phyloP scores from a whole-genome alignment of 2,113 vertebrate genomes.

The Phoenicopterus ruber region DNA sequence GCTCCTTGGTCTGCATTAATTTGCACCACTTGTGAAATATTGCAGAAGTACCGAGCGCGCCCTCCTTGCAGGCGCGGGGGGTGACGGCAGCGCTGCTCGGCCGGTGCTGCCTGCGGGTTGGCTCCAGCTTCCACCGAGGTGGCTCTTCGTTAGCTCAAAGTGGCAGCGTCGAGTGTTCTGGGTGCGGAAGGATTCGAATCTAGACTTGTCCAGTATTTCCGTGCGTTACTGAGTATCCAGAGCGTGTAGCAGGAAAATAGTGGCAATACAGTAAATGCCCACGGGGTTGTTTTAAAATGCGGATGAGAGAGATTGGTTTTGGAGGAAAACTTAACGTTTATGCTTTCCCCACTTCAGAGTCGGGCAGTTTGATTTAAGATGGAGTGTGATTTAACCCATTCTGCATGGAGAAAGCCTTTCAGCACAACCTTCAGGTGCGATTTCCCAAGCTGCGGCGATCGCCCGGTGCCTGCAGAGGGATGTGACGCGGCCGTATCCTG shows the following conservation, averaged over 20 bases:
- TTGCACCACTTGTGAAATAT: neutral
- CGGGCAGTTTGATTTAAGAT: neutral
- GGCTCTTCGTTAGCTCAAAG: fast-evolving
- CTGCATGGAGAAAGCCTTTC: neutral
- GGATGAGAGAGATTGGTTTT: neutral
- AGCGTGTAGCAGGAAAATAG: neutral
- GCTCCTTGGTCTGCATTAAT: neutral
- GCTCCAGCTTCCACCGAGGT: fast-evolving
- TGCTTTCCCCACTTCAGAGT: neutral
- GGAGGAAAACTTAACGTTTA: neutral
- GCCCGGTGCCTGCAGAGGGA: conserved; percentile 11
- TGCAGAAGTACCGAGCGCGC: fast-evolving
- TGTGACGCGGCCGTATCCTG: conserved; percentile 24
- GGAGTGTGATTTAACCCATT: neutral
- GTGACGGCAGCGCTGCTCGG: neutral
- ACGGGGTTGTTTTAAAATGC: neutral
- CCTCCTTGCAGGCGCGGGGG: fast-evolving
- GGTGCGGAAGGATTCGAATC: neutral
- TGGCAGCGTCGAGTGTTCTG: neutral
- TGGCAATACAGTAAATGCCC: neutral
- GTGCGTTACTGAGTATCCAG: neutral
- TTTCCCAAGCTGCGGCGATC: neutral
- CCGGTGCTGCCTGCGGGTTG: no score
- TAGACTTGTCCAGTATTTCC: neutral
- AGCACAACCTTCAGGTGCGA: neutral